A percentile compares a stretch with the other conserved stretches of the same genome.
Evolutionary conservation across 2,113 vertebrate genomes (phyloP).

Genomic region (Pyrgilauda ruficollis): DNA sequence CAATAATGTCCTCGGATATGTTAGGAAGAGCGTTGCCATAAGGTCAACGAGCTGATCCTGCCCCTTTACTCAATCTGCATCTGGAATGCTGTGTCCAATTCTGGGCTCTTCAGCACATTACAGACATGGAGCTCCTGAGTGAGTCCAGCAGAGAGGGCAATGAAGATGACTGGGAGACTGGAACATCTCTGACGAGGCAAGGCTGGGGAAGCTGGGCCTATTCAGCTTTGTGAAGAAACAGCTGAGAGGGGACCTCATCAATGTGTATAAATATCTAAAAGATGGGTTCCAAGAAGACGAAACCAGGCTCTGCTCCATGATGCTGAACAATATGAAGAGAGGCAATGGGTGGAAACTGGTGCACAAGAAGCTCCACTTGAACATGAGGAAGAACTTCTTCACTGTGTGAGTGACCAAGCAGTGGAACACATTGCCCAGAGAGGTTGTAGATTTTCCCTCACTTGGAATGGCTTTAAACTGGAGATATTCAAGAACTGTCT

Average conservation of each 20-base stretch:
- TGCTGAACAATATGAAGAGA: background rate
- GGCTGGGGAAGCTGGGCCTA: background rate
- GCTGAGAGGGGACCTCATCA: background rate
- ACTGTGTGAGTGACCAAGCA: fast-evolving
- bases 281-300: background rate
- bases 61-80: background rate
- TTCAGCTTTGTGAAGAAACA: background rate
- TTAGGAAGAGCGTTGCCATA: background rate
- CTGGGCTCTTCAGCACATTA: background rate
- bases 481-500: background rate
- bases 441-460: background rate
- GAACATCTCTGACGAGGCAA: background rate
- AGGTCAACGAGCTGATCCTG: background rate
- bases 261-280: background rate
- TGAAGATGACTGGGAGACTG: too few relatives aligned
- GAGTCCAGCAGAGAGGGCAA: background rate
- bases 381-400: background rate
- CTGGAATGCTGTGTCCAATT: background rate
- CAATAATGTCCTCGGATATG: background rate
- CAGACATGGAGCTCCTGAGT: background rate
- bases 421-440: background rate
- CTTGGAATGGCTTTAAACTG: background rate
- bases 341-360: background rate
- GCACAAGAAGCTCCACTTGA: background rate
- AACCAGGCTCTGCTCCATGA: fast-evolving